A percentile compares a stretch with the other conserved stretches of the same genome.
These are phyloP conservation scores for Linnaemya tessellans DNA, from an alignment of 2,888 invertebrate genomes.

Conservation along the genomic window DNA sequence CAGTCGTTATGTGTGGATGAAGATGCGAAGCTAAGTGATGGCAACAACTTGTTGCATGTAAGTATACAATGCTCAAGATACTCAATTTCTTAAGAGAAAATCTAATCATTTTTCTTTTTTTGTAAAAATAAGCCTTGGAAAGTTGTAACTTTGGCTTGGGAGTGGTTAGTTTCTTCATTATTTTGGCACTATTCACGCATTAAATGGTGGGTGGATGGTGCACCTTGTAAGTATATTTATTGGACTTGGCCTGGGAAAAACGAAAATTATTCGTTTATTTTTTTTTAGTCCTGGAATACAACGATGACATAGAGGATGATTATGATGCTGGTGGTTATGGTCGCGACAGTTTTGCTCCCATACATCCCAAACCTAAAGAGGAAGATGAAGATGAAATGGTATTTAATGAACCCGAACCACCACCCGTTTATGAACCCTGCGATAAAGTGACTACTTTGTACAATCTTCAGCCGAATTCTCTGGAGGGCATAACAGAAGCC, in stretches of 20 bases:
- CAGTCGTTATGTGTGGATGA: slow-evolving; percentile 89
- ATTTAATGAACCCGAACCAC: slow-evolving; percentile 80
- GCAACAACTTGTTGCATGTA: slow-evolving; percentile 78
- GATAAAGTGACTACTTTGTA: slow-evolving; percentile 89
- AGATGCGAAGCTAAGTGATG: slow-evolving; percentile 80
- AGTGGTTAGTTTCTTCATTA: slow-evolving; percentile 83
- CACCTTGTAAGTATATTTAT: slow-evolving; percentile 79
- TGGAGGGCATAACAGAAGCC: slow-evolving; percentile 84
- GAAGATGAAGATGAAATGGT: slow-evolving; percentile 82
- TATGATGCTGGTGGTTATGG: slow-evolving; percentile 81
- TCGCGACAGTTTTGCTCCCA: slow-evolving; percentile 74
- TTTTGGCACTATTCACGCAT: slow-evolving; percentile 81
- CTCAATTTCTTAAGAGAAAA: neutral
- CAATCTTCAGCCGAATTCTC: slow-evolving; percentile 85
- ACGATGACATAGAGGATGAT: slow-evolving; percentile 82
- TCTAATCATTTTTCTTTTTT: neutral
- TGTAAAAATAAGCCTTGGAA: slow-evolving; percentile 82
- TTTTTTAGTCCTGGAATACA: slow-evolving; percentile 82
- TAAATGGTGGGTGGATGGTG: slow-evolving; percentile 81
- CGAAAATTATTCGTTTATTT: neutral
- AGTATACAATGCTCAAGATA: slow-evolving; percentile 56
- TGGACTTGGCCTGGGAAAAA: neutral
- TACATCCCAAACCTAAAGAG: slow-evolving; percentile 77
- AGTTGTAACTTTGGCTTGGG: slow-evolving; percentile 79
- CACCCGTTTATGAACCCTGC: slow-evolving; percentile 85